These are phyloP conservation scores for Coptodon bakossiorum DNA, from an alignment of 2,113 vertebrate genomes.

Conservation along the genomic window DNA sequence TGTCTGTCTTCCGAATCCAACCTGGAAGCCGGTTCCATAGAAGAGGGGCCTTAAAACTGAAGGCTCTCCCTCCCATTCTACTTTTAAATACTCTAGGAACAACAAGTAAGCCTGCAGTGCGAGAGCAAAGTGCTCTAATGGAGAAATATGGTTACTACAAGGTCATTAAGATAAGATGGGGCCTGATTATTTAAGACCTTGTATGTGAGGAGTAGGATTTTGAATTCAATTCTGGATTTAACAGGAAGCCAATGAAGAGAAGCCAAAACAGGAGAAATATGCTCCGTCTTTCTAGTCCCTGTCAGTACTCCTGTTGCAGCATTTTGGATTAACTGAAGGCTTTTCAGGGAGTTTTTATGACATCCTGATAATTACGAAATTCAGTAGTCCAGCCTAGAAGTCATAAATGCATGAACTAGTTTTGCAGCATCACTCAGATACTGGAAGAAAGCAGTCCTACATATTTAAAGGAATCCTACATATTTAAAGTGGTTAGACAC, in stretches of 20 bases:
- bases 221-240: not conserved
- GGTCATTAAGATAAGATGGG: not conserved
- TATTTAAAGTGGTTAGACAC: not conserved
- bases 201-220: not conserved
- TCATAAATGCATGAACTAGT: not conserved
- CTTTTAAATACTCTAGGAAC: not conserved
- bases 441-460: not conserved
- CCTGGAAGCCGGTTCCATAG: fast-evolving
- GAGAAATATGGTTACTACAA: not conserved
- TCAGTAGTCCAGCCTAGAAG: not conserved
- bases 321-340: not conserved
- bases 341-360: not conserved
- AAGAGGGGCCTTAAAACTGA: not conserved
- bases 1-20: not conserved
- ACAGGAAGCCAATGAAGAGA: not conserved
- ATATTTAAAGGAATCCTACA: not conserved
- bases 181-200: not conserved
- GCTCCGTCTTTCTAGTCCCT: not conserved
- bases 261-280: not conserved
- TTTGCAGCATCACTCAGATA: not conserved
- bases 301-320: not conserved
- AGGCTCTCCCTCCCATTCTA: not conserved
- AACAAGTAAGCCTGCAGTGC: not conserved
- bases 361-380: not conserved
- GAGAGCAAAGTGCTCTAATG: not conserved